These are phyloP conservation scores for Marasmarcha lunaedactyla DNA, from an alignment of 2,888 invertebrate genomes.

Conservation along the genomic window DNA sequence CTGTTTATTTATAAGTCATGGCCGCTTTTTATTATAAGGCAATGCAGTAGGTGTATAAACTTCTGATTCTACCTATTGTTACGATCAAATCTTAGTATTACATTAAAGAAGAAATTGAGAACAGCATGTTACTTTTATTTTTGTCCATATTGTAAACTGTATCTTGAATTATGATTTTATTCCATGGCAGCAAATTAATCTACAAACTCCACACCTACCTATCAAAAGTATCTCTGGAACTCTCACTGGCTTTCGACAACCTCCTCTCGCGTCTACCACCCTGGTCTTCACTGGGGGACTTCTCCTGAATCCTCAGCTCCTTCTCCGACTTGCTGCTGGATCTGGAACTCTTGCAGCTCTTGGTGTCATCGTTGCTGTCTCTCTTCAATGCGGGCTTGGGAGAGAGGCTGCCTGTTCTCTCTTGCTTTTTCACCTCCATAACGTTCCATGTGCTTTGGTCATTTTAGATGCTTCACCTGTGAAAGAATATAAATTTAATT, in stretches of 20 bases:
- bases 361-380: conserved; percentile 40
- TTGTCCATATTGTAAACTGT: too few species aligned
- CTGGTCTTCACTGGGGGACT: conserved; percentile 43
- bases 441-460: conserved; percentile 29
- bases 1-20: too few species aligned
- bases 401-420: conserved; percentile 55
- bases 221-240: conserved; percentile 53
- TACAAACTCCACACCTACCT: too few species aligned
- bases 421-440: conserved; percentile 63
- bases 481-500: too few species aligned
- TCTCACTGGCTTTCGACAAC: conserved; percentile 44
- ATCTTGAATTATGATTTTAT: too few species aligned
- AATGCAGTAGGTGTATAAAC: too few species aligned
- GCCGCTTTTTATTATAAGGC: too few species aligned
- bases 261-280: conserved; percentile 32
- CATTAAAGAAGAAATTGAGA: too few species aligned
- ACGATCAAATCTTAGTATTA: too few species aligned
- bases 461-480: conserved; percentile 36
- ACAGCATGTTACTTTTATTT: too few species aligned
- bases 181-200: too few species aligned
- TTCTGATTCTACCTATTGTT: too few species aligned
- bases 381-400: conserved; percentile 39
- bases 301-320: conserved; percentile 46
- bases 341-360: conserved; percentile 24
- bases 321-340: conserved; percentile 49